A percentile compares a stretch with the other conserved stretches of the same genome.
Evolutionary conservation across 2,113 vertebrate species (phyloP).

Genomic region (Propithecus coquereli): DNA sequence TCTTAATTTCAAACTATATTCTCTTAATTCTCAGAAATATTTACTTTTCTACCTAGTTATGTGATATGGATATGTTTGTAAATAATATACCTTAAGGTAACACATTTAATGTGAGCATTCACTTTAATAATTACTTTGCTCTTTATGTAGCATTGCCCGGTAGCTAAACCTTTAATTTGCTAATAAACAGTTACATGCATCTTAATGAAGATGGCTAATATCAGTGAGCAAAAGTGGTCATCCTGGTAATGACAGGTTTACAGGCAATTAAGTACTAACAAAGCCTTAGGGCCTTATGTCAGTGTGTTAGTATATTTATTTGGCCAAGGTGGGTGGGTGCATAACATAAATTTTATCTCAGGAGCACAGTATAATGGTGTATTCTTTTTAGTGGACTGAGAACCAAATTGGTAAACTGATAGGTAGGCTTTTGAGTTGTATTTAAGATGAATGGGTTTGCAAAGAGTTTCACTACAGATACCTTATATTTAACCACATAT

Average conservation of each 20-base stretch:
- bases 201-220: neutral
- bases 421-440: neutral
- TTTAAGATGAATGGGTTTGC: neutral
- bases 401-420: neutral
- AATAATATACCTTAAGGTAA: neutral
- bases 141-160: neutral
- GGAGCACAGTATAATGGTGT: neutral
- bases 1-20: neutral
- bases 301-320: neutral
- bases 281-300: neutral
- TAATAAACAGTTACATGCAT: neutral
- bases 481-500: neutral
- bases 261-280: neutral
- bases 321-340: neutral
- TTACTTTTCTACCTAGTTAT: neutral
- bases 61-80: neutral
- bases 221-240: neutral
- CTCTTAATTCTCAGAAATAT: neutral
- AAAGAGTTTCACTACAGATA: neutral
- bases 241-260: neutral
- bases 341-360: neutral
- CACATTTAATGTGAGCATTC: neutral
- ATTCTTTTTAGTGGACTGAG: neutral
- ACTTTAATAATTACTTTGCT: neutral
- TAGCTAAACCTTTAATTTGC: neutral